Conservation (phyloP, 2,113 vertebrate species). For the human (Homo sapiens) region DNA sequence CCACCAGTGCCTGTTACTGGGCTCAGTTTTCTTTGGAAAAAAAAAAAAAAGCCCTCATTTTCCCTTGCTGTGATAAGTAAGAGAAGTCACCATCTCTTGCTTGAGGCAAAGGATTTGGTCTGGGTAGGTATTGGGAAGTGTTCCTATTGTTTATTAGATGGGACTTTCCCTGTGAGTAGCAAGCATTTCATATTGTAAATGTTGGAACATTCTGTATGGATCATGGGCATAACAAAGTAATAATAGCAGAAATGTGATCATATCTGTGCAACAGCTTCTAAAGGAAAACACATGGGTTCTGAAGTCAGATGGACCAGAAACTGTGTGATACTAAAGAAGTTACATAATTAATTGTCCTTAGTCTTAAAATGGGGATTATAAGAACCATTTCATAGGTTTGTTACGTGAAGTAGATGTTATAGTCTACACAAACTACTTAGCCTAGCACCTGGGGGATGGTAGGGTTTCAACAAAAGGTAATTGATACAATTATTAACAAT, state of each 20-base stretch:
- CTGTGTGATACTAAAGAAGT: background rate
- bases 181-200: background rate
- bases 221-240: background rate
- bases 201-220: background rate
- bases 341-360: background rate
- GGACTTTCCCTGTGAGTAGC: background rate
- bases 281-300: background rate
- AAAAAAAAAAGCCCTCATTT: background rate
- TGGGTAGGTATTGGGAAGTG: background rate
- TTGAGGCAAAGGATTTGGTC: background rate
- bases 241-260: background rate
- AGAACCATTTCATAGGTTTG: background rate
- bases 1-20: background rate
- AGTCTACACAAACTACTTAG: background rate
- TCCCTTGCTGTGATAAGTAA: background rate
- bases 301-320: background rate
- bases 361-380: background rate
- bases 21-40: background rate
- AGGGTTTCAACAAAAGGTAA: background rate
- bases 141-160: background rate
- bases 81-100: background rate
- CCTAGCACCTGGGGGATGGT: background rate
- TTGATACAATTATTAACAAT: background rate
- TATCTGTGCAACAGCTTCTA: background rate
- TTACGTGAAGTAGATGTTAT: background rate